These are phyloP conservation scores for Hippopotamyrus pictus DNA, from an alignment of 2,797 vertebrate species.

Conservation along the genomic window DNA sequence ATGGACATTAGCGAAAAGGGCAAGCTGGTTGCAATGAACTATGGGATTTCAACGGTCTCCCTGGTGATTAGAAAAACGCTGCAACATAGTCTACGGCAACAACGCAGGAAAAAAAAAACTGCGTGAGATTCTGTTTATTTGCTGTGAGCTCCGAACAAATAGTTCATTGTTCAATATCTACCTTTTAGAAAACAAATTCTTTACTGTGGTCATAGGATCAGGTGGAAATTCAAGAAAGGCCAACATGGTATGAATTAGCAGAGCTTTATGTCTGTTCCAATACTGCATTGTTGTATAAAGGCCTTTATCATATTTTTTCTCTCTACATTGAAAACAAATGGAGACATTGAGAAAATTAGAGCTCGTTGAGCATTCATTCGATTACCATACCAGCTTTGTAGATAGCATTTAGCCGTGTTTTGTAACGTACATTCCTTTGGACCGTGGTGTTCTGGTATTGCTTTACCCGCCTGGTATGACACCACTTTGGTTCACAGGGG, in stretches of 20 bases:
- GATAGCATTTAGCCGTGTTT: background rate
- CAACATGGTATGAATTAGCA: background rate
- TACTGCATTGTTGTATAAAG: background rate
- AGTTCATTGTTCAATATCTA: background rate
- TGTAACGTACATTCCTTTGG: background rate
- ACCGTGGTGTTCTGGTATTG: background rate
- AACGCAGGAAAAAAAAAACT: background rate
- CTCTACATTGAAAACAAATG: slow-evolving; percentile 4
- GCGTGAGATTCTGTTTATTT: background rate
- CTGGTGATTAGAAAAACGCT: background rate
- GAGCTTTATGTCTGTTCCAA: background rate
- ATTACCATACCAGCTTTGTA: slow-evolving; percentile 5
- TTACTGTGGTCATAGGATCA: background rate
- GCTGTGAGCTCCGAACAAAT: background rate
- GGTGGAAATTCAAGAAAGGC: background rate
- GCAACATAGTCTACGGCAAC: background rate
- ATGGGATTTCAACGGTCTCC: background rate
- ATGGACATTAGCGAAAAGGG: background rate
- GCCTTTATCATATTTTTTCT: background rate
- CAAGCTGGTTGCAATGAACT: background rate
- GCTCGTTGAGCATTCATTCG: background rate
- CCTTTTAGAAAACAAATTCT: slow-evolving; percentile 6
- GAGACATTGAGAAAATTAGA: background rate
- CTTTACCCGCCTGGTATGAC: background rate
- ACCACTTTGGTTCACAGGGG: background rate